Evolutionary conservation across 1,140 invertebrate species (phyloP), one percentile per base, ranked within the genome.

Genomic region (Drosophila ambigua): DNA sequence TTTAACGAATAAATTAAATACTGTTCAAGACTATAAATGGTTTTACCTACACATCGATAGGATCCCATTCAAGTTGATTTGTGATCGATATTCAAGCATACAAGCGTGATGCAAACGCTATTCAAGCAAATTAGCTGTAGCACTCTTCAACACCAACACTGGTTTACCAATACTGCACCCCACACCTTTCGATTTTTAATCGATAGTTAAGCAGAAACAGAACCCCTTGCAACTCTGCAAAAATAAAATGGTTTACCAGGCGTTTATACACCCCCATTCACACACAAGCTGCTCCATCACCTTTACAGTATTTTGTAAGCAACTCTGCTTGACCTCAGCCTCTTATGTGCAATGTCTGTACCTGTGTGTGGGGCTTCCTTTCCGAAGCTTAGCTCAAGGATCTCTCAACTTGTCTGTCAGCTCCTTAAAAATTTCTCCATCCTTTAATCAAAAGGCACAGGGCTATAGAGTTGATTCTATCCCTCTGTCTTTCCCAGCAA

Each of bases 331-430:
- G 63, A 66, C 63, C 63, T 66, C 46, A 46, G 65, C 13, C 50
- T 50, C 39, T 35, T 45, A 20, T 20, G 8, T 24, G 26, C 28
- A n/a, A 28, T 39, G 31, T 45, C 45, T 68, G 46, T 60, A 24
- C 24, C 39, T 7, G 28, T 8, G 28, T 31, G 31, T 9, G 31
- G 7, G 8, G 7, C 8, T 31, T 8, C 7, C 7, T 52, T 24
- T 43, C 61, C 35, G 68, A 62, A 11, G 58, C 46, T 61, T 72
- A 72, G 52, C 68, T 54, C 35, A 50, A 62, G 69, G 28, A 72
- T 24, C 67, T 62, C 55, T 72, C 43, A 72, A 53, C 46, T 61
- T 72, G 69, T 72, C 67, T 72, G 69, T 72, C 67, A 54, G 50
- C 57, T 62, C 44, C 69, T 62, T 62, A 72, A 53, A 62, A 72